Base-by-base conservation (phyloP, 1,140 invertebrate genomes). In the Drosophila carrolli region DNA sequence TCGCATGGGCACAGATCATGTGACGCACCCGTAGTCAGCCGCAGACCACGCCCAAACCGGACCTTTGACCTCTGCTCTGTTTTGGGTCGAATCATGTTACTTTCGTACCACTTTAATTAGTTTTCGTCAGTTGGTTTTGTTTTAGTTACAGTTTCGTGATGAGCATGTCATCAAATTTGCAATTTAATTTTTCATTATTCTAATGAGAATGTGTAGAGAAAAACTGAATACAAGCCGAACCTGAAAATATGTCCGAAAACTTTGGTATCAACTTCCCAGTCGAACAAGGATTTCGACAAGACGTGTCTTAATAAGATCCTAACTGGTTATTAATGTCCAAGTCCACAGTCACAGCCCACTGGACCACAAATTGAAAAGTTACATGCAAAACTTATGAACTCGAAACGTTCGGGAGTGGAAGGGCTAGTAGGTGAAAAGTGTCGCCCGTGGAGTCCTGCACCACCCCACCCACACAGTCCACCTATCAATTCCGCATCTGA, bases 141-240 rank as follows among this genome's bases (percentile, higher is more conserved):
- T 73, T 47, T 16, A 37, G 46, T 75, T 62, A 37, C 13, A 46
- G 57, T 60, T 51, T 56, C 37, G 6, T 59, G 57, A 63, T 40
- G 61, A 63, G 60, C 75, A 32, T 72, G 81, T 57, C 81, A 80
- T 84, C 67, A 80, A 81, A 60, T 54, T 75, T 60, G 72, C 72
- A 83, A 79, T 84, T 80, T 67, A 62, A 76, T 84, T 83, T 72
- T 58, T 58, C 78, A 80, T 76, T 80, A 83, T 73, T 80, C 41
- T 80, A 84, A 80, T 84, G 78, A 84, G 50, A 27, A 10, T 35
- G 55, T 65, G 63, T 37, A 47, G 35, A 9, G 19, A 14, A 13
- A 38, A 23, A 29, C 19, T 37, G 10, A 7, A 57, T 16, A 29
- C 10, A 51, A 61, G 19, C 19, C 19, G 1, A 8, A 8, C 29